Conservation (phyloP, 2,888 invertebrate species). For the Drosophila limbata region DNA sequence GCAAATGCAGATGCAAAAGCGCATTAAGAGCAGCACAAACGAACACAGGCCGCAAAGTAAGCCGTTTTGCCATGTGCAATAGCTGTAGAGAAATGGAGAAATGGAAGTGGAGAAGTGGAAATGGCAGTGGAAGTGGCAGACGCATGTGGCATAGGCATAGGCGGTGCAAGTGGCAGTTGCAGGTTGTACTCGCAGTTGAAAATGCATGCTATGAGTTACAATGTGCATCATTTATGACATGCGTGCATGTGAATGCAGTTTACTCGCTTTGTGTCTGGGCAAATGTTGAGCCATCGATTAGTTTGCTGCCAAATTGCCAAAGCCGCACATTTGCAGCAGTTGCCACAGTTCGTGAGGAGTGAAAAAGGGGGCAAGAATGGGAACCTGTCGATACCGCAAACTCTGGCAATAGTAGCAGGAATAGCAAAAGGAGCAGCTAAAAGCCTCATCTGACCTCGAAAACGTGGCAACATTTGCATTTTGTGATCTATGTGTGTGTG, state of each 20-base stretch:
- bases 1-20: constrained; percentile 75
- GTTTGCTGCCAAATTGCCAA: constrained; percentile 73
- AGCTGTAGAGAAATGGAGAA: constrained; percentile 8
- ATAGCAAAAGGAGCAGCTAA: constrained; percentile 23
- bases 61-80: constrained; percentile 39
- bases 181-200: constrained; percentile 4
- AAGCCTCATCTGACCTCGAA: constrained; percentile 56
- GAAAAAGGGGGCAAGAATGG: neutral
- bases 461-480: constrained; percentile 64
- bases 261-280: constrained; percentile 74
- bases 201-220: constrained; percentile 56
- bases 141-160: neutral
- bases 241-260: constrained; percentile 25
- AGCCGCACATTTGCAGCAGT: constrained; percentile 68
- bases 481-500: constrained; percentile 15
- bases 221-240: constrained; percentile 77
- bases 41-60: constrained; percentile 65
- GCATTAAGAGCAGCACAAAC: constrained; percentile 71
- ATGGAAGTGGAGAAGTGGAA: neutral
- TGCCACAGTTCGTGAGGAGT: neutral
- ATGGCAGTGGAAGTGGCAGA: constrained; percentile 1
- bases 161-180: constrained; percentile 1
- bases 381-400: constrained; percentile 26
- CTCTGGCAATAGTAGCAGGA: neutral
- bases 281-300: constrained; percentile 80